These are phyloP conservation scores for Pocota personata DNA, from an alignment of 2,888 invertebrate species.

Conservation along the genomic window DNA sequence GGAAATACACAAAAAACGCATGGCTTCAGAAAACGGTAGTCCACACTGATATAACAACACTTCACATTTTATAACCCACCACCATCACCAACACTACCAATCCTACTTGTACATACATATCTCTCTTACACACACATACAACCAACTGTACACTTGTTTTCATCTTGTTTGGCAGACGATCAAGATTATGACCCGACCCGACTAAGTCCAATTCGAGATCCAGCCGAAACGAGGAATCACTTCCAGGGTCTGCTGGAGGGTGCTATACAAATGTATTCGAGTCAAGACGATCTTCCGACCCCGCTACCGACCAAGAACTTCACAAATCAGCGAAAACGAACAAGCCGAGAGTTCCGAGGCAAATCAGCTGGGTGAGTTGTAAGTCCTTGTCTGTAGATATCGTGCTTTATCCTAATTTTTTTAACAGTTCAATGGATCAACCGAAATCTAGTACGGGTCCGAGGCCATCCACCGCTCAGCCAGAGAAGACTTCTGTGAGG, in stretches of 20 bases:
- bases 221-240: slow-evolving; percentile 81
- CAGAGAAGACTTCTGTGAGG: slow-evolving; percentile 79
- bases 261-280: slow-evolving; percentile 82
- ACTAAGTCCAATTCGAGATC: slow-evolving; percentile 80
- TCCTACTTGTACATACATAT: slow-evolving; percentile 67
- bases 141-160: slow-evolving; percentile 71
- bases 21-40: slow-evolving; percentile 81
- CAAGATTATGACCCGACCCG: slow-evolving; percentile 49
- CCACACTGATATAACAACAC: slow-evolving; percentile 72
- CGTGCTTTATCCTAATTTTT: neutral
- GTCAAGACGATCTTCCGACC: slow-evolving; percentile 81
- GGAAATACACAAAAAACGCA: slow-evolving; percentile 90
- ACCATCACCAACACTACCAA: slow-evolving; percentile 49
- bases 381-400: neutral
- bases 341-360: slow-evolving; percentile 80
- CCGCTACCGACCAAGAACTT: slow-evolving; percentile 80
- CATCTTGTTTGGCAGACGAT: slow-evolving; percentile 72
- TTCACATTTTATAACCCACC: slow-evolving; percentile 60
- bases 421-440: slow-evolving; percentile 75
- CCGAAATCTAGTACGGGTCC: slow-evolving; percentile 76
- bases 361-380: slow-evolving; percentile 80
- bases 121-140: slow-evolving; percentile 54
- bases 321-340: slow-evolving; percentile 78
- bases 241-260: slow-evolving; percentile 82
- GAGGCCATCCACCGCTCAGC: slow-evolving; percentile 82